A percentile compares a stretch with the other conserved stretches of the same genome.
Conservation (phyloP, 1,140 invertebrate genomes). For the Asobara japonica region DNA sequence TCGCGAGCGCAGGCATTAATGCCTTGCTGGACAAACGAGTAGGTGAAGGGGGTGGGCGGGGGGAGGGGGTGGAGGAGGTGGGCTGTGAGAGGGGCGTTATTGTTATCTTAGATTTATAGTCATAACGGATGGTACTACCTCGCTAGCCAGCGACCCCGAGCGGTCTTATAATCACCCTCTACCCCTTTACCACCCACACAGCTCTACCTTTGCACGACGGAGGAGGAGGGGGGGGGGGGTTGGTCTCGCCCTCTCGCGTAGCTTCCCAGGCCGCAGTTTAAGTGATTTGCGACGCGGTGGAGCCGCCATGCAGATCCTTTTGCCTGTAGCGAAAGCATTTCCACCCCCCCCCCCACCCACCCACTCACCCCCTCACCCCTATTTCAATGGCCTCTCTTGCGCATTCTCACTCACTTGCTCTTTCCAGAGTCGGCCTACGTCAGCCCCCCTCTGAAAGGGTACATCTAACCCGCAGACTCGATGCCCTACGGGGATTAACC, state of each 20-base stretch:
- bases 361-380: conserved; percentile 8
- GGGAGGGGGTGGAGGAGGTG: conserved; percentile 8
- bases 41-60: conserved; percentile 37
- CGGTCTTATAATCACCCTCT: conserved; percentile 66
- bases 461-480: conserved; percentile 49
- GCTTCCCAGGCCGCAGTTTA: conserved; percentile 60
- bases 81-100: conserved; percentile 59
- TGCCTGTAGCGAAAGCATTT: conserved; percentile 50
- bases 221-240: too few species aligned
- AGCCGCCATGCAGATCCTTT: conserved; percentile 67
- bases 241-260: conserved; percentile 30
- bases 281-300: conserved; percentile 67
- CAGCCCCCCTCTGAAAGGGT: conserved; percentile 37
- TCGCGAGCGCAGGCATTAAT: conserved; percentile 39
- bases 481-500: conserved; percentile 52
- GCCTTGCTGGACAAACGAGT: conserved; percentile 44
- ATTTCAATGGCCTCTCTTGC: conserved; percentile 13
- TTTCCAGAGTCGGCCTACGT: conserved; percentile 26
- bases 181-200: conserved; percentile 41
- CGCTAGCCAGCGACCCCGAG: conserved; percentile 64
- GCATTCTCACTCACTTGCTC: conserved; percentile 18
- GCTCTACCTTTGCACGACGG: conserved; percentile 39
- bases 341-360: conserved; percentile 23
- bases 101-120: conserved; percentile 69
- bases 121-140: conserved; percentile 66